Evolutionary conservation across 2,888 invertebrate genomes (phyloP).

Genomic region (Slavum lentiscoides): DNA sequence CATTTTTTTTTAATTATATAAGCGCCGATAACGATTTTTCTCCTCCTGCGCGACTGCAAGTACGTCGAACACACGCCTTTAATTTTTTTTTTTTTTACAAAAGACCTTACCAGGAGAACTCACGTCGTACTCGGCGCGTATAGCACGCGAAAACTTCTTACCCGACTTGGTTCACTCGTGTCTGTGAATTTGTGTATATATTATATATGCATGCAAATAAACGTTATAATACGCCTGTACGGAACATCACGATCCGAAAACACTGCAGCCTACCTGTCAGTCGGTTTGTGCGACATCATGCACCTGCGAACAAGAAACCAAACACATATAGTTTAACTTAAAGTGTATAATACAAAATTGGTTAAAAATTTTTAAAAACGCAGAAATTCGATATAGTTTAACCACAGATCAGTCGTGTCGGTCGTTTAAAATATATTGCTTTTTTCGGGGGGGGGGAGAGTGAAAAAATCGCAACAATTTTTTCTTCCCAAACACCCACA

Average conservation of each 20-base stretch:
- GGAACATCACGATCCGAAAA: slow-evolving; percentile 19
- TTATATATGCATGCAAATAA: too few relatives aligned
- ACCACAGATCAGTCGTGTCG: slow-evolving; percentile 3
- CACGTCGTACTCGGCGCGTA: too few relatives aligned
- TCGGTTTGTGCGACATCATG: slow-evolving; percentile 58
- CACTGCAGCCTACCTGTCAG: slow-evolving; percentile 58
- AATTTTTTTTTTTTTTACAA: not conserved
- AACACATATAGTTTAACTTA: slow-evolving; percentile 57
- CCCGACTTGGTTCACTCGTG: not conserved
- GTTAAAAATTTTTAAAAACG: slow-evolving; percentile 17
- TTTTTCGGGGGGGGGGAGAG: not conserved
- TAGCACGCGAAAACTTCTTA: slow-evolving; percentile 33
- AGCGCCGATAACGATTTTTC: slow-evolving; percentile 45
- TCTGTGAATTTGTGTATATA: not conserved
- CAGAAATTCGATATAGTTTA: slow-evolving; percentile 51
- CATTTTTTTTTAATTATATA: slow-evolving; percentile 44
- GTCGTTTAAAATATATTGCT: slow-evolving; percentile 12
- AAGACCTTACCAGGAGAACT: slow-evolving; percentile 18
- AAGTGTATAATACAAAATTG: slow-evolving; percentile 54
- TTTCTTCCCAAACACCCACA: slow-evolving; percentile 28
- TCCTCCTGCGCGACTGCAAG: not conserved
- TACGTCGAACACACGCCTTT: not conserved
- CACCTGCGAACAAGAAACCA: slow-evolving; percentile 59
- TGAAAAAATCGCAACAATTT: not conserved
- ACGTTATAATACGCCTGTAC: not conserved